These are phyloP conservation scores for Mionectes macconnelli DNA, from an alignment of 2,113 vertebrate genomes.

Conservation along the genomic window DNA sequence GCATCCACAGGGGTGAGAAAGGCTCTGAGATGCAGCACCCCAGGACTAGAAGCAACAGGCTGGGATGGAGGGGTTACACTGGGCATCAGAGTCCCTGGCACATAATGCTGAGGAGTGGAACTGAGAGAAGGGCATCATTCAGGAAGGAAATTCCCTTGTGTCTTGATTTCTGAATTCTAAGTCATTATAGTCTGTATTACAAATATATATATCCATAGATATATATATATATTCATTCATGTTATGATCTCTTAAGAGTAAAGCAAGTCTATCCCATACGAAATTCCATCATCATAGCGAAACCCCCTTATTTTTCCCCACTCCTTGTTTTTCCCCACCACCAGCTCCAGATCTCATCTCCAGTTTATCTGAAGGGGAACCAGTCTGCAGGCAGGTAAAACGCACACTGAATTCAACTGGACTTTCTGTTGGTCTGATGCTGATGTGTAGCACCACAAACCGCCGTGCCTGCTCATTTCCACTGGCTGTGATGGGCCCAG, in stretches of 20 bases:
- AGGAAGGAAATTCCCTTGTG: neutral
- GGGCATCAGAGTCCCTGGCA: rapidly evolving
- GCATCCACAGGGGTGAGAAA: rapidly evolving
- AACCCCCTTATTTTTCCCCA: neutral
- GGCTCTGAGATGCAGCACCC: rapidly evolving
- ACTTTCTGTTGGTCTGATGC: neutral
- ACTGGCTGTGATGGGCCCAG: rapidly evolving
- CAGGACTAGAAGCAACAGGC: no score
- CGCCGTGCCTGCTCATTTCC: neutral
- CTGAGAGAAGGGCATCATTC: neutral
- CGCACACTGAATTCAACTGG: neutral
- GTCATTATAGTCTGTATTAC: neutral
- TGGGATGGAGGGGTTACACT: neutral
- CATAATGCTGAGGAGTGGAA: neutral
- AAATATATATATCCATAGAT: neutral
- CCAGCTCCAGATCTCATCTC: neutral
- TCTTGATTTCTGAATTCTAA: neutral
- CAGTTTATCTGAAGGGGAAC: neutral
- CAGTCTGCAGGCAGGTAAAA: neutral
- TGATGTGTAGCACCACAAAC: neutral
- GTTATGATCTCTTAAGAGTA: neutral
- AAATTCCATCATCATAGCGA: neutral
- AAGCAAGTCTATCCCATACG: neutral
- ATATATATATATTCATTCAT: neutral
- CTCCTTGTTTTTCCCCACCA: neutral